Conservation (phyloP, 2,113 vertebrate species). For the Theristicus caerulescens region DNA sequence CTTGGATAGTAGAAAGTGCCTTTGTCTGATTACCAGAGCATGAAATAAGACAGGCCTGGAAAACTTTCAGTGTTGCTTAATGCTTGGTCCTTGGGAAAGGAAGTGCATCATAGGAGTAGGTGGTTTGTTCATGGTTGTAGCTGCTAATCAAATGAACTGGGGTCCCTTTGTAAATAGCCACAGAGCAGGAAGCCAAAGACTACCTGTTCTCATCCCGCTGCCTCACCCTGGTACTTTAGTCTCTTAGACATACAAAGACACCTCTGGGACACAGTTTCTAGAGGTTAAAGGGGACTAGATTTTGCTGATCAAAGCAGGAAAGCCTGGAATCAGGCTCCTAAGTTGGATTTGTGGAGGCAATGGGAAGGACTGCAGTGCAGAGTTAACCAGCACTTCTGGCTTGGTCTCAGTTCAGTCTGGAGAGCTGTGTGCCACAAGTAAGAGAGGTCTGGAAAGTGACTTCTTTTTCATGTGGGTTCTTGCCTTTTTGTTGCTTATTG, state of each 20-base stretch:
- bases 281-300: neutral
- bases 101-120: neutral
- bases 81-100: neutral
- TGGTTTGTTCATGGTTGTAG: neutral
- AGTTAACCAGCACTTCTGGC: neutral
- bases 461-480: neutral
- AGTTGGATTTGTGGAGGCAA: neutral
- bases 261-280: neutral
- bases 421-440: neutral
- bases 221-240: neutral
- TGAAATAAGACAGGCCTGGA: neutral
- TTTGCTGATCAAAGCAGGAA: neutral
- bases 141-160: neutral
- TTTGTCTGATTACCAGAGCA: neutral
- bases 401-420: neutral
- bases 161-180: neutral
- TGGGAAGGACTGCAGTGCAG: neutral
- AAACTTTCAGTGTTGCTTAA: neutral
- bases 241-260: neutral
- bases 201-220: neutral
- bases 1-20: neutral
- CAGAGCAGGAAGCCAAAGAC: neutral
- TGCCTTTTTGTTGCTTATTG: neutral
- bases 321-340: neutral
- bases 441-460: neutral